Evolutionary conservation across 2,888 invertebrate species (phyloP), one percentile per base, ranked within the genome.

Genomic region (Caenorhabditis virilis): DNA sequence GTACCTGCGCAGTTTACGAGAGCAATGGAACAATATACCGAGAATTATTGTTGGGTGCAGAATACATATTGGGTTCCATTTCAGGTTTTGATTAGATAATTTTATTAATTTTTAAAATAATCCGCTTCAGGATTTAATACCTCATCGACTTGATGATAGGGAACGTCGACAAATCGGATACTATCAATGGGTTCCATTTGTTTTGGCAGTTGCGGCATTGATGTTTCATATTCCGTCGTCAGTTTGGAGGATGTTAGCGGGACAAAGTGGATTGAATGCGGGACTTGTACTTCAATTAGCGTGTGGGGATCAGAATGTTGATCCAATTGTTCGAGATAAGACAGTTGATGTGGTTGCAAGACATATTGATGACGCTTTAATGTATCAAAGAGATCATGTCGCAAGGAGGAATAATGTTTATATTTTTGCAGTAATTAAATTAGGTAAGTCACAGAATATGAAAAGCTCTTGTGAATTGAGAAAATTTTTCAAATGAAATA

Each of bases 1-100:
- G 85, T 86, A 58, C 86, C 86, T 18, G 86, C 86, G 2, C 85
- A 86, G 74, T 86, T 86, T 77, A 85, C 85, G 39, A 83, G 85
- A 52, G 85, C 85, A 61, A 86, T 86, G 84, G 86, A 86, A 69
- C 86, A 86, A 69, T 86, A 86, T 78, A 85, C 86, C 47, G 86
- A 86, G 79, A 85, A 85, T 74, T 85, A 85, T 46, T 86, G 86
- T 76, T 86, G 86, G 86, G 76, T 80, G 9, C 81, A 82, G 64
- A 78, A 80, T 58, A 82, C 82, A 4, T 82, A 79, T 56, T 82
- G 78, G 77, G 77, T 82, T 11, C 82, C 82, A 13, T 82, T 79
- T 48, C 78, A 80, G 65, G 78, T 72, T 20, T n/a, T n/a, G n/a
- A n/a, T n/a, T n/a, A n/a, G n/a, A n/a, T n/a, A n/a, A n/a, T n/a